Conservation (phyloP, 2,888 invertebrate genomes). For the Polydrusus tereticollis region DNA sequence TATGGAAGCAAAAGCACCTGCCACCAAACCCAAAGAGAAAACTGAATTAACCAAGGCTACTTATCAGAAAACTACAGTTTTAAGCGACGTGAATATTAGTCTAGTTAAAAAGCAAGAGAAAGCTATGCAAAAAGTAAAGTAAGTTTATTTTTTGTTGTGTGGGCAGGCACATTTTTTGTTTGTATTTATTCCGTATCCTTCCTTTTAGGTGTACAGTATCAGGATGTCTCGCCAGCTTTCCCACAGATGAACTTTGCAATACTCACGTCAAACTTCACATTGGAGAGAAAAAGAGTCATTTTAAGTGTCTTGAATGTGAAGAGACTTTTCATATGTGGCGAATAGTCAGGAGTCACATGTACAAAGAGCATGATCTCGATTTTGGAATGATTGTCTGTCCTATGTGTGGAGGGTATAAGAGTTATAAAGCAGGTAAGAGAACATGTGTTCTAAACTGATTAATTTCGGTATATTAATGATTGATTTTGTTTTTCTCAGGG, state of each 20-base stretch:
- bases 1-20: background rate
- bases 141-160: slow-evolving; percentile 26
- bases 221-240: slow-evolving; percentile 72
- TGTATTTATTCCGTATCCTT: too few relatives aligned
- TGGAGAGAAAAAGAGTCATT: slow-evolving; percentile 63
- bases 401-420: slow-evolving; percentile 71
- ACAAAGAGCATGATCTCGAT: slow-evolving; percentile 76
- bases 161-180: background rate
- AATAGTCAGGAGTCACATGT: slow-evolving; percentile 76
- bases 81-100: slow-evolving; percentile 21
- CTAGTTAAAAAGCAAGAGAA: slow-evolving; percentile 59
- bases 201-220: slow-evolving; percentile 69
- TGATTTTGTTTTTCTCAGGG: slow-evolving; percentile 59
- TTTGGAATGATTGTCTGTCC: slow-evolving; percentile 73
- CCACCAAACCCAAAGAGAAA: background rate
- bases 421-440: slow-evolving; percentile 67
- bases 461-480: background rate
- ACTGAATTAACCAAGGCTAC: background rate
- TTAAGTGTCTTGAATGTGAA: slow-evolving; percentile 71
- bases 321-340: slow-evolving; percentile 74
- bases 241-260: slow-evolving; percentile 64
- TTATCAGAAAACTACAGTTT: slow-evolving; percentile 12
- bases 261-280: slow-evolving; percentile 71
- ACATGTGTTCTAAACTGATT: too few relatives aligned
- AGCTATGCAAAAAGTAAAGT: slow-evolving; percentile 58